Base-by-base conservation (phyloP, 2,797 vertebrate genomes). In the Platalea minor region DNA sequence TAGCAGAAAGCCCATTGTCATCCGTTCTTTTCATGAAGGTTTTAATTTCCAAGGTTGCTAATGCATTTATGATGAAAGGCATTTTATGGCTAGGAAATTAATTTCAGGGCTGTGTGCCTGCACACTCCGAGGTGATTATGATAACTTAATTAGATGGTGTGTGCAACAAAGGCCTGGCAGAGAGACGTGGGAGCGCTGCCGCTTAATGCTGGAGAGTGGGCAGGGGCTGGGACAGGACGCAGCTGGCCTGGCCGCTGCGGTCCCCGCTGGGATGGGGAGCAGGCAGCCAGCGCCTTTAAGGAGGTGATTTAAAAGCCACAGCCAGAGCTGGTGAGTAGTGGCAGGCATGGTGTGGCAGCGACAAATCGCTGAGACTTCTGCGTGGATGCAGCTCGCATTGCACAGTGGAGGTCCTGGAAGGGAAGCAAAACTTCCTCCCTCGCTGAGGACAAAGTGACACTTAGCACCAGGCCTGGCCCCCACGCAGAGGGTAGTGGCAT, bases 61-160 rank as follows among this genome's bases (percentile, higher is more conserved):
- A 96, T 90, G 95, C 61, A n/a, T 92, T 96, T 91, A 64, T 43
- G 65, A 94, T 83, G 88, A 95, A 96, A 97, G 51, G 68, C 86
- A 65, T 78, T 97, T 95, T 91, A 96, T 2, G 26, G 89, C 13
- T 4, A 67, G 89, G 93, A 93, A 96, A 97, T 96, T 96, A 97
- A 96, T 96, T 96, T 87, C 0, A 23, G 65, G 93, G 65, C 93
- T 57, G 81, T 7, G n/a, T 45, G 85, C 67, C 80, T 73, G 78
- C 88, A 88, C 64, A 24, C 69, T 92, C 72, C 17, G 87, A 93
- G 83, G 91, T 31, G 82, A 96, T 97, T 90, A 96, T 2, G 19
- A 24, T 80, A 65, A 96, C 85, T 95, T 95, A 91, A 93, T 97
- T 95, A 96, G 87, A 48, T 0, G 2, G 81, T 59, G 88, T 3